phyloP scores from a whole-genome alignment of 2,888 invertebrate species.

The Melieria omissa region DNA sequence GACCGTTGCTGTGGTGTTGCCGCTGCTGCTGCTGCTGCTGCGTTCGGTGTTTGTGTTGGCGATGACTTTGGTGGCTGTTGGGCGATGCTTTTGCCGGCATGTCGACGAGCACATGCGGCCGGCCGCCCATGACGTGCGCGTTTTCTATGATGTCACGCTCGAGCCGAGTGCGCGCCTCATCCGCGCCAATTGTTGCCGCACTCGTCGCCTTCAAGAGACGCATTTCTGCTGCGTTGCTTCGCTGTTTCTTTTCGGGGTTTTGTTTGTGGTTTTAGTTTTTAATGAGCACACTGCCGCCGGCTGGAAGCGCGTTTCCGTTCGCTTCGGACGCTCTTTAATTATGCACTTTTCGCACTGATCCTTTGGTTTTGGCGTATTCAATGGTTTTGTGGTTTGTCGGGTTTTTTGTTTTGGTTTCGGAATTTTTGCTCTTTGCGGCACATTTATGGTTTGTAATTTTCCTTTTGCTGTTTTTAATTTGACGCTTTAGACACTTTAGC shows the following conservation, averaged over 20 bases:
- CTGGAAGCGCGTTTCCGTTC: neutral
- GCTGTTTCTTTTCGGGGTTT: neutral
- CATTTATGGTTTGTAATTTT: neutral
- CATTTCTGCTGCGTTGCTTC: conserved; percentile 10
- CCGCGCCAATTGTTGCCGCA: conserved; percentile 7
- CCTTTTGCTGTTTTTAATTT: neutral
- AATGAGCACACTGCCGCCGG: conserved; percentile 24
- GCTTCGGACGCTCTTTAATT: conserved; percentile 26
- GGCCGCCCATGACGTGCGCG: conserved; percentile 39
- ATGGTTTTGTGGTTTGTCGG: neutral
- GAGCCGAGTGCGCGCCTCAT: conserved; percentile 13
- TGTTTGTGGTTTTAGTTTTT: conserved; percentile 14
- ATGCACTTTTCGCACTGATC: conserved; percentile 5
- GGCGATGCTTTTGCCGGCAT: too few species aligned
- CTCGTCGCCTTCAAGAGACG: conserved; percentile 25
- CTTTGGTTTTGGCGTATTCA: conserved; percentile 10
- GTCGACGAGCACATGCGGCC: too few species aligned
- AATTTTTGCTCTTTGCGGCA: conserved; percentile 3
- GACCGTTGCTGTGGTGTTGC: too few species aligned
- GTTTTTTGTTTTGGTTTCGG: conserved; percentile 3
- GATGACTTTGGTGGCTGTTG: too few species aligned
- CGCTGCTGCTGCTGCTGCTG: neutral
- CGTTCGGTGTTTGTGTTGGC: too few species aligned
- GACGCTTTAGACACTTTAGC: too few species aligned
- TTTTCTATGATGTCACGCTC: conserved; percentile 36